Conservation (phyloP, 2,797 vertebrate genomes). For the Pangasius sanitwongsei region DNA sequence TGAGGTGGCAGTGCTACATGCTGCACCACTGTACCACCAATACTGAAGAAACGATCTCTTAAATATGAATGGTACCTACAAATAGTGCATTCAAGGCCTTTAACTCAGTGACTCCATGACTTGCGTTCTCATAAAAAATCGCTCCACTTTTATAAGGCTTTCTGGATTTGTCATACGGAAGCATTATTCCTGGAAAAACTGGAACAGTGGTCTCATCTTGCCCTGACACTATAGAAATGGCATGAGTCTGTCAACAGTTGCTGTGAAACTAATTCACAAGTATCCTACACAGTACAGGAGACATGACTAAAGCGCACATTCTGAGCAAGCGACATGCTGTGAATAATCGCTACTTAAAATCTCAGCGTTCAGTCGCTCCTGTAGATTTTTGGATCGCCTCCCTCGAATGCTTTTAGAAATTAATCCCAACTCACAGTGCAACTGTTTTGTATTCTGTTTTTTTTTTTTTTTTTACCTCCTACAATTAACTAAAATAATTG, state of each 20-base stretch:
- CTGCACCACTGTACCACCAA: neutral
- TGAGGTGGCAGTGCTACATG: neutral
- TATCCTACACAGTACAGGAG: neutral
- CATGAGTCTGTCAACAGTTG: neutral
- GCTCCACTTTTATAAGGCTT: neutral
- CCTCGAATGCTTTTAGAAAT: constrained; percentile 3
- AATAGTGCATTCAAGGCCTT: neutral
- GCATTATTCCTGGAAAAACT: neutral
- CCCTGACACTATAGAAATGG: neutral
- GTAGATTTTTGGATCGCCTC: constrained; percentile 8
- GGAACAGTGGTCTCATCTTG: neutral
- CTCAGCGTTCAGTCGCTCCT: neutral
- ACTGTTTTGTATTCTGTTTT: neutral
- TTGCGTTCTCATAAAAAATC: constrained; percentile 25
- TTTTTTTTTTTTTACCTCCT: neutral
- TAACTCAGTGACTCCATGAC: neutral
- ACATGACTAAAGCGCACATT: neutral
- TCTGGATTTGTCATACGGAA: neutral
- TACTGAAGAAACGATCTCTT: neutral
- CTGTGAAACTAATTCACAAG: neutral
- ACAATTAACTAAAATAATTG: neutral
- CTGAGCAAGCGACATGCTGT: neutral
- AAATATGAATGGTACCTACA: constrained; percentile 16
- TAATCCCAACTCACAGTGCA: constrained; percentile 1
- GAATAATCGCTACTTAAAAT: constrained; percentile 13